These are phyloP conservation scores for Phoxinus phoxinus DNA, from an alignment of 2,113 vertebrate genomes.

Conservation along the genomic window DNA sequence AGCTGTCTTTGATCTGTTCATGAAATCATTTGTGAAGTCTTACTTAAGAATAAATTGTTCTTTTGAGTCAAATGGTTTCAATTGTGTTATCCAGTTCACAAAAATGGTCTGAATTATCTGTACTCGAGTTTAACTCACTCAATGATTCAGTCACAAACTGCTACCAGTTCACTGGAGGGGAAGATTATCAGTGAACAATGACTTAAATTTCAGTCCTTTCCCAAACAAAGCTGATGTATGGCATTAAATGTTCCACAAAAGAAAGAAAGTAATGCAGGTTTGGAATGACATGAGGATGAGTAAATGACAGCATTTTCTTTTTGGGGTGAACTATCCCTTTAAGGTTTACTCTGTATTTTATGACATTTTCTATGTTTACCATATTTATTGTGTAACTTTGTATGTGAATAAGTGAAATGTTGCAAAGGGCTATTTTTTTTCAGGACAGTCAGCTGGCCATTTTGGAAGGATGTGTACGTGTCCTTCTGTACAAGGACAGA, in stretches of 20 bases:
- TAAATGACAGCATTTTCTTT: neutral
- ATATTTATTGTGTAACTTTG: neutral
- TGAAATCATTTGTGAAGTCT: neutral
- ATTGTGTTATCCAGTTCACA: neutral
- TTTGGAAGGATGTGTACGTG: neutral
- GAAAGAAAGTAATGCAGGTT: neutral
- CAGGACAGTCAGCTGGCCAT: neutral
- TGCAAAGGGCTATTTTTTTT: no score
- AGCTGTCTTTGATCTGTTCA: neutral
- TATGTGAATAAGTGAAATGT: neutral
- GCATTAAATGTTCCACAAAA: no score
- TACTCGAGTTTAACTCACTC: neutral
- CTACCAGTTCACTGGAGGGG: neutral
- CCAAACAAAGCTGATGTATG: neutral
- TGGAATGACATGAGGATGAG: neutral
- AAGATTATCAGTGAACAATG: neutral
- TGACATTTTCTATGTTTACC: neutral
- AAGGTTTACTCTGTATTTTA: neutral
- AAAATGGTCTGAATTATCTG: neutral
- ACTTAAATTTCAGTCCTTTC: neutral
- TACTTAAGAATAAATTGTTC: neutral
- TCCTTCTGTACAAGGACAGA: conserved; percentile 5
- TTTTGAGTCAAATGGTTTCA: neutral
- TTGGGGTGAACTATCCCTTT: neutral
- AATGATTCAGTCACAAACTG: neutral